phyloP scores from a whole-genome alignment of 2,113 vertebrate genomes.

The Pelvicachromis taeniatus region DNA sequence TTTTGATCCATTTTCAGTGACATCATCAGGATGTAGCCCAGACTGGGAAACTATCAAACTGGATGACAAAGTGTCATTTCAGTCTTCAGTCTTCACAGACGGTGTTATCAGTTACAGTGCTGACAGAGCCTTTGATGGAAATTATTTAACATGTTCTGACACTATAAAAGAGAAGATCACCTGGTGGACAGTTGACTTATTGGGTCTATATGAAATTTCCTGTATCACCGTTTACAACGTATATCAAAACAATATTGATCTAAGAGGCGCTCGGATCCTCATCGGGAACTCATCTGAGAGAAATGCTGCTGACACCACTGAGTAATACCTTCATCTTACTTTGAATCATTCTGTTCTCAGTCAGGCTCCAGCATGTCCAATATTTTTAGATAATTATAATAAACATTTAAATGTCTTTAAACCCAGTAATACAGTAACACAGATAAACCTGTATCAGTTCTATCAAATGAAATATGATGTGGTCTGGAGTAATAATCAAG shows the following conservation, averaged over 20 bases:
- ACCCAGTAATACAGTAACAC: fast-evolving
- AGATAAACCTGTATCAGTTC: fast-evolving
- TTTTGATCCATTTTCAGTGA: not conserved
- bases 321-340: not conserved
- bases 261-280: not conserved
- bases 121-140: not conserved
- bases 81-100: not conserved
- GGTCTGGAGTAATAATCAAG: not conserved
- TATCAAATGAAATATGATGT: not conserved
- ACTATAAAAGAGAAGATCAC: too few relatives aligned
- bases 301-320: not conserved
- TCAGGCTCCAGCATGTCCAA: not conserved
- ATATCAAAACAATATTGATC: fast-evolving
- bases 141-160: not conserved
- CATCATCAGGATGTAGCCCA: not conserved
- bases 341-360: not conserved
- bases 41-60: not conserved
- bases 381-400: not conserved
- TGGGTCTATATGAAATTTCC: not conserved
- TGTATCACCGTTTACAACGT: not conserved
- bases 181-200: too few relatives aligned
- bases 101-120: fast-evolving
- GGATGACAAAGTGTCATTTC: not conserved
- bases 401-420: fast-evolving
- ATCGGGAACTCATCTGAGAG: not conserved